These are phyloP conservation scores for Pachyrhynchus sulphureomaculatus DNA, from an alignment of 1,140 invertebrate species.

Conservation along the genomic window DNA sequence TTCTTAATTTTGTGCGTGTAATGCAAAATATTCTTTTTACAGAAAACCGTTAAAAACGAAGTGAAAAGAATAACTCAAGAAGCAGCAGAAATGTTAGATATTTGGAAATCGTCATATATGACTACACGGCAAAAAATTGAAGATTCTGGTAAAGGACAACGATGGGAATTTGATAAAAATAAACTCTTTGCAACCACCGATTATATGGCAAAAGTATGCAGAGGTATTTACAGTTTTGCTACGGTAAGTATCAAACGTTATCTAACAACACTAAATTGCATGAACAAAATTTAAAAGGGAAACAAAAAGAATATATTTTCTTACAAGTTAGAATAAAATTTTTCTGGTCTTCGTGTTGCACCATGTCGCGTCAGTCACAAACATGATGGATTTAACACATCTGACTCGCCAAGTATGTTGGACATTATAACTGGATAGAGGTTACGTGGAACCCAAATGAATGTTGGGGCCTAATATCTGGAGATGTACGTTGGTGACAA, in stretches of 20 bases:
- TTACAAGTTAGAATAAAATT: too few species aligned
- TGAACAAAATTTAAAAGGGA: too few species aligned
- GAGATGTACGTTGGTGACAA: too few species aligned
- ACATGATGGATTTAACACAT: too few species aligned
- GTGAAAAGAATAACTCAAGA: constrained; percentile 43
- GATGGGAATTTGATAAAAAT: constrained; percentile 89
- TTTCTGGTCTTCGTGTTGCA: too few species aligned
- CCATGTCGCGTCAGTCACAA: too few species aligned
- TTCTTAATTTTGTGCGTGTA: too few species aligned
- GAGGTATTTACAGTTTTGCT: constrained; percentile 73
- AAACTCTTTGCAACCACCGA: constrained; percentile 80
- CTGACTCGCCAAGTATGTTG: too few species aligned
- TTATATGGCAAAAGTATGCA: constrained; percentile 77
- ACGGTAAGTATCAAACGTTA: constrained; percentile 54
- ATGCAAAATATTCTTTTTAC: not conserved
- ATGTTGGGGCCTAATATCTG: too few species aligned
- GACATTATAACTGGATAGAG: too few species aligned
- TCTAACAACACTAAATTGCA: not conserved
- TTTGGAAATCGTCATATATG: constrained; percentile 75
- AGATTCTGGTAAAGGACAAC: constrained; percentile 71
- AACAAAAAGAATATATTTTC: too few species aligned
- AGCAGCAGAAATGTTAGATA: constrained; percentile 68
- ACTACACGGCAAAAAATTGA: constrained; percentile 79
- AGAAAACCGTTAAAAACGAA: constrained; percentile 34
- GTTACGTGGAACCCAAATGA: too few species aligned